phyloP scores from a whole-genome alignment of 2,113 vertebrate species.

The Heterochromis multidens region DNA sequence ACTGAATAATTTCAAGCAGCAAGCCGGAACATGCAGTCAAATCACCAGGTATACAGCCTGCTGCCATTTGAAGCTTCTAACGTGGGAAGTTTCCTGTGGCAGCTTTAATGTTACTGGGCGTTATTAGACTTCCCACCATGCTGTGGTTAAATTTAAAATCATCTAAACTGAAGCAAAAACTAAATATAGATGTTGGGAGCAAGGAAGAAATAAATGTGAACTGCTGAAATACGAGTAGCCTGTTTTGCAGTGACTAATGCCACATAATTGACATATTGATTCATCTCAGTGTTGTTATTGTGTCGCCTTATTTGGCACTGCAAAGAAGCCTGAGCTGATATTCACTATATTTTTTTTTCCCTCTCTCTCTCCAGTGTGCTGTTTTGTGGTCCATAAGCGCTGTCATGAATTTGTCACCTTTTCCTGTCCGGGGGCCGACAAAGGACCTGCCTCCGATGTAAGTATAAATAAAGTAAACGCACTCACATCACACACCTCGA shows the following conservation, averaged over 20 bases:
- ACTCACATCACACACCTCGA: neutral
- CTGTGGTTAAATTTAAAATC: neutral
- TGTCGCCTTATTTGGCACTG: neutral
- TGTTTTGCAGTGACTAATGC: slow-evolving; percentile 13
- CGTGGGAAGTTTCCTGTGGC: slow-evolving; percentile 18
- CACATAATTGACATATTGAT: slow-evolving; percentile 27
- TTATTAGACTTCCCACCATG: neutral
- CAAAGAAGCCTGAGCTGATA: neutral
- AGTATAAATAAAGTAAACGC: slow-evolving; percentile 33
- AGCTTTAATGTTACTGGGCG: slow-evolving; percentile 4
- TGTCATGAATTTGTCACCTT: slow-evolving; percentile 81
- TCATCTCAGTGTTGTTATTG: slow-evolving; percentile 1
- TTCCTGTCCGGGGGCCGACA: slow-evolving; percentile 77
- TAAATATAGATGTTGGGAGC: slow-evolving; percentile 7
- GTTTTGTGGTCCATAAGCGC: slow-evolving; percentile 78
- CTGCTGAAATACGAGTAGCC: neutral
- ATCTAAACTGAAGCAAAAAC: neutral
- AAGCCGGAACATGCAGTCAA: neutral
- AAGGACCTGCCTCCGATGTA: slow-evolving; percentile 76
- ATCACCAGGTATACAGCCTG: neutral
- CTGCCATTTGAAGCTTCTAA: slow-evolving; percentile 14
- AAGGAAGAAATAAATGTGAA: neutral
- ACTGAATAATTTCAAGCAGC: neutral
- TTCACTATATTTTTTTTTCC: neutral
- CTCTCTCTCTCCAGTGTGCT: slow-evolving; percentile 61